phyloP scores from a whole-genome alignment of 1,140 invertebrate genomes.

The Idris sp. region DNA sequence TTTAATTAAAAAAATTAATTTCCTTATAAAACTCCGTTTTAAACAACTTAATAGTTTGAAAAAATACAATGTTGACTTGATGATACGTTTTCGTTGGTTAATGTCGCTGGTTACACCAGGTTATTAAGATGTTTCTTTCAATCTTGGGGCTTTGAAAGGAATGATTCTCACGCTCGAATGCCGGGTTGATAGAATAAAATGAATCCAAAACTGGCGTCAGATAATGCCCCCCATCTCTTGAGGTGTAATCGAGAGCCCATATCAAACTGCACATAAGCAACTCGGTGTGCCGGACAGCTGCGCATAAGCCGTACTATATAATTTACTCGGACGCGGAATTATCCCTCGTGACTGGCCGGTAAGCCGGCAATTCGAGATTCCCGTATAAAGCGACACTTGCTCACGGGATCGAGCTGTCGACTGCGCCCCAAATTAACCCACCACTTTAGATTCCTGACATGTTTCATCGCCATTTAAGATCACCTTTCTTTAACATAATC shows the following conservation, averaged over 20 bases:
- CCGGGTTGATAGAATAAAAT: too few relatives aligned
- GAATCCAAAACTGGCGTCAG: conserved; percentile 24
- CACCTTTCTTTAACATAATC: conserved; percentile 34
- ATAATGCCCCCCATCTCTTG: conserved; percentile 46
- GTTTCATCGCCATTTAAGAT: conserved; percentile 39
- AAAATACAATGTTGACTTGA: conserved; percentile 1
- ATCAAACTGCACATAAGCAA: conserved; percentile 42
- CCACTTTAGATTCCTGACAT: conserved; percentile 27
- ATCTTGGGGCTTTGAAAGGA: conserved; percentile 14
- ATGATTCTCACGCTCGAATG: conserved; percentile 51
- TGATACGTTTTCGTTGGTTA: conserved; percentile 29
- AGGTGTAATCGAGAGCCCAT: conserved; percentile 55
- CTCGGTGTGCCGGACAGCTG: conserved; percentile 53
- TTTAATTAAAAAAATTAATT: too few relatives aligned
- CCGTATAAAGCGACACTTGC: conserved; percentile 29
- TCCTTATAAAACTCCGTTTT: too few relatives aligned
- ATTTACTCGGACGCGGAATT: conserved; percentile 45
- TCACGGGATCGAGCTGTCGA: conserved; percentile 26
- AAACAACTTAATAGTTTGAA: conserved; percentile 48
- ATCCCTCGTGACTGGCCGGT: conserved; percentile 45
- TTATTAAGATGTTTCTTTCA: conserved; percentile 52
- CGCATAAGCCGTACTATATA: conserved; percentile 45
- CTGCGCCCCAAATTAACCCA: conserved; percentile 40
- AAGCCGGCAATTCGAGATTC: conserved; percentile 53
- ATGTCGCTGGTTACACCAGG: conserved; percentile 17